Evolutionary conservation across 2,888 invertebrate genomes (phyloP).

Genomic region (Blera fallax): DNA sequence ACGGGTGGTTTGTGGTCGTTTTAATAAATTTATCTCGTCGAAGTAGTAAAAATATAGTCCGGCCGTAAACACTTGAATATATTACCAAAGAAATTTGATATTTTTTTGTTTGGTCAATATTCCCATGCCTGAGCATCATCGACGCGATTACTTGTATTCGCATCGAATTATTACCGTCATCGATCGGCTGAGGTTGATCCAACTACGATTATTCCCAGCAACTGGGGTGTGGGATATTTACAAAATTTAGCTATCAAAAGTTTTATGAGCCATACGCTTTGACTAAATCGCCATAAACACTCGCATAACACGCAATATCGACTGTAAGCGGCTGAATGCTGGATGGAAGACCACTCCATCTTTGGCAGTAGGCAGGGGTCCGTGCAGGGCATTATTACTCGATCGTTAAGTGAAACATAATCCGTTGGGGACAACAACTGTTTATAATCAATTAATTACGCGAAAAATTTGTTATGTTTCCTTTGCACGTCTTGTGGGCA

Average conservation of each 20-base stretch:
- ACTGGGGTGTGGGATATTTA: slow-evolving; percentile 44
- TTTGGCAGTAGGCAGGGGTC: slow-evolving; percentile 15
- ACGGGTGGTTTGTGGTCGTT: slow-evolving; percentile 31
- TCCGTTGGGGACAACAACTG: slow-evolving; percentile 76
- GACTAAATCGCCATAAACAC: slow-evolving; percentile 82
- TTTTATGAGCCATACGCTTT: slow-evolving; percentile 81
- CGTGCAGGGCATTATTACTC: slow-evolving; percentile 39
- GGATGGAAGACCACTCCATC: not conserved
- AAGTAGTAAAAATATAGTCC: slow-evolving; percentile 60
- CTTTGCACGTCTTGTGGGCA: not conserved
- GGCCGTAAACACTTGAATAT: slow-evolving; percentile 59
- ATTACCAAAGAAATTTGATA: slow-evolving; percentile 53
- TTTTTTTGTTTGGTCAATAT: slow-evolving; percentile 44
- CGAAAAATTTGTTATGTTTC: slow-evolving; percentile 26
- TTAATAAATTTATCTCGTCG: slow-evolving; percentile 29
- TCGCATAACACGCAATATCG: slow-evolving; percentile 73
- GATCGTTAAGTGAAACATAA: slow-evolving; percentile 77
- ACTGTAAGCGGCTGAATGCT: not conserved
- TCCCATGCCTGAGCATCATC: slow-evolving; percentile 31
- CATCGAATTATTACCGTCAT: slow-evolving; percentile 36
- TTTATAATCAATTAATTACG: slow-evolving; percentile 80
- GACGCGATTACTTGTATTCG: slow-evolving; percentile 53
- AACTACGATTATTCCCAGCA: not conserved
- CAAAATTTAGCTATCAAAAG: slow-evolving; percentile 81
- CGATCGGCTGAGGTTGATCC: too few relatives aligned